Evolutionary conservation across 1,140 invertebrate genomes (phyloP).

Genomic region (Diprion similis): DNA sequence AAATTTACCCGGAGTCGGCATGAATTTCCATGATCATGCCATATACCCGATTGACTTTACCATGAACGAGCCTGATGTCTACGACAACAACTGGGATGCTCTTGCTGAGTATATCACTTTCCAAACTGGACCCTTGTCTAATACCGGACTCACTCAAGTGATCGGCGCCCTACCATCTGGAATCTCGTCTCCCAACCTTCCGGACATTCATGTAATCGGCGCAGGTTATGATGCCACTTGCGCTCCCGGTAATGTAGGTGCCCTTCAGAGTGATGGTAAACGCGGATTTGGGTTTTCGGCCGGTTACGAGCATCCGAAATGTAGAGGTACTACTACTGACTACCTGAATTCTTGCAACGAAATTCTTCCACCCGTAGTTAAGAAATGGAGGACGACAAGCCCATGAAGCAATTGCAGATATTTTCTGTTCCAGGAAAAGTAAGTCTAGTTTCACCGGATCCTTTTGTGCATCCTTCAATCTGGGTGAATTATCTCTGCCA

Average conservation of each 20-base stretch:
- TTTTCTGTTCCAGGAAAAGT: too few relatives aligned
- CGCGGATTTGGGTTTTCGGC: conserved; percentile 63
- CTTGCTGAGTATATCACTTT: conserved; percentile 46
- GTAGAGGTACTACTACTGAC: conserved; percentile 70
- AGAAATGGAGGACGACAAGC: too few relatives aligned
- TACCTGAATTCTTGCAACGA: background rate
- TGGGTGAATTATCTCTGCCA: conserved; percentile 66
- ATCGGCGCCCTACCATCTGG: conserved; percentile 67
- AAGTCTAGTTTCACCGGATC: conserved; percentile 59
- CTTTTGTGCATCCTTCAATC: conserved; percentile 65
- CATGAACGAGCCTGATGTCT: conserved; percentile 11
- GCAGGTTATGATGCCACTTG: conserved; percentile 55
- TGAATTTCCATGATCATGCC: conserved; percentile 76
- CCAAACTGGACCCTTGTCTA: conserved; percentile 78
- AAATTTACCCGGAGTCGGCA: conserved; percentile 77
- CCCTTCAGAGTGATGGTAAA: conserved; percentile 45
- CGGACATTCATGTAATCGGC: conserved; percentile 60
- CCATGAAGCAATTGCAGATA: too few relatives aligned
- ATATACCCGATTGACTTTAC: conserved; percentile 43
- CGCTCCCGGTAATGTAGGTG: conserved; percentile 43
- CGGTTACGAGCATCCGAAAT: conserved; percentile 75
- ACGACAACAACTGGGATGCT: conserved; percentile 20
- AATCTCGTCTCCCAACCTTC: conserved; percentile 60
- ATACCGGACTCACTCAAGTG: conserved; percentile 71
- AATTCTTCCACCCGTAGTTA: too few relatives aligned